phyloP scores from a whole-genome alignment of 2,888 invertebrate genomes.

The Phragmatobia fuliginosa region DNA sequence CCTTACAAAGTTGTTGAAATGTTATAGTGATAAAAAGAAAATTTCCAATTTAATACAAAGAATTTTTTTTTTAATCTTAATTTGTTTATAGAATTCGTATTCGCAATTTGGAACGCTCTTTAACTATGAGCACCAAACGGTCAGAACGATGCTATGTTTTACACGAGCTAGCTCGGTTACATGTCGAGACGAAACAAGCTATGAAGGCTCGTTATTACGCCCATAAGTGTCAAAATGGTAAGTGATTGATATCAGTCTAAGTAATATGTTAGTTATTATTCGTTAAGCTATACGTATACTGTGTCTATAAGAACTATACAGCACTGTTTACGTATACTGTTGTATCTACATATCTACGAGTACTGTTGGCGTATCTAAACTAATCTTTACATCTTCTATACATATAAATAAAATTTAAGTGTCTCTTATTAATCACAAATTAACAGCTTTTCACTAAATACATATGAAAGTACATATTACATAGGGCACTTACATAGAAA shows the following conservation, averaged over 20 bases:
- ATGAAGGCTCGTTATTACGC: slow-evolving; percentile 72
- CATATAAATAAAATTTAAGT: no score
- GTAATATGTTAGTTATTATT: not conserved
- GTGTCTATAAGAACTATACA: not conserved
- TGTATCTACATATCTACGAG: no score
- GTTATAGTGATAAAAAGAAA: no score
- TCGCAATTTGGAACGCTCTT: slow-evolving; percentile 66
- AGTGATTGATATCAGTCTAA: slow-evolving; percentile 2
- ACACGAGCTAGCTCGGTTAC: slow-evolving; percentile 75
- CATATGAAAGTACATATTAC: no score
- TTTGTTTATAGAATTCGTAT: slow-evolving; percentile 65
- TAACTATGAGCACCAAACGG: slow-evolving; percentile 65
- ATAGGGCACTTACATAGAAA: no score
- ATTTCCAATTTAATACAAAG: no score
- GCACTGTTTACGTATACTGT: not conserved
- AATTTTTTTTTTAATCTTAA: slow-evolving; percentile 14
- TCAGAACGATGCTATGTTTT: slow-evolving; percentile 76
- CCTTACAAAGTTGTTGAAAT: no score
- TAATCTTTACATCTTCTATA: no score
- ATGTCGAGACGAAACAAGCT: slow-evolving; percentile 72
- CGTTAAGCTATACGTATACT: not conserved
- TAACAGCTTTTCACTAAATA: no score
- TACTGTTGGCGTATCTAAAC: no score
- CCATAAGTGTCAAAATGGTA: slow-evolving; percentile 77
- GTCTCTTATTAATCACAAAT: no score